These are phyloP conservation scores for Diorhabda sublineata DNA, from an alignment of 1,140 invertebrate genomes.

Conservation along the genomic window DNA sequence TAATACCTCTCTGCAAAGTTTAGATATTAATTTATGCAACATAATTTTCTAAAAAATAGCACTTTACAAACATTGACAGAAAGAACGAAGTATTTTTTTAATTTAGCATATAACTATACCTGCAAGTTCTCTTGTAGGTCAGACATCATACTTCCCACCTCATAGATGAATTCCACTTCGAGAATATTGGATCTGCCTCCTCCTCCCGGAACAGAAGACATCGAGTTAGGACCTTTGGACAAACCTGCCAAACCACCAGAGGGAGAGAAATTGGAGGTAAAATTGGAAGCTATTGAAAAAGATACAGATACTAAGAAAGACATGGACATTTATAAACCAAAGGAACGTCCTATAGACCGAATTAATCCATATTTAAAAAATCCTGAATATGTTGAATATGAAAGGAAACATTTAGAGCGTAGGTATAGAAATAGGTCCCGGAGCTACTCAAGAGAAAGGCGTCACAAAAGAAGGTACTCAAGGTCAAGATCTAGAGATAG, in stretches of 20 bases:
- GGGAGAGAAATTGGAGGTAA: conserved; percentile 9
- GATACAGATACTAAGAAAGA: conserved; percentile 13
- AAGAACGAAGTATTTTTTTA: conserved; percentile 13
- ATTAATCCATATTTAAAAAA: conserved; percentile 40
- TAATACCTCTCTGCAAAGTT: conserved; percentile 13
- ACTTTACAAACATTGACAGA: conserved; percentile 2
- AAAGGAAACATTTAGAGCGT: conserved; percentile 32
- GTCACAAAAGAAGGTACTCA: conserved; percentile 24
- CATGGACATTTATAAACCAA: background rate
- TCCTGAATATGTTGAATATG: conserved; percentile 36
- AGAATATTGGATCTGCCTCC: conserved; percentile 43
- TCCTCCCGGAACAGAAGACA: conserved; percentile 40
- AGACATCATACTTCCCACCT: conserved; percentile 33
- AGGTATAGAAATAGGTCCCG: conserved; percentile 28
- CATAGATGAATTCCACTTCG: conserved; percentile 40
- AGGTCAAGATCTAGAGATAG: conserved; percentile 29
- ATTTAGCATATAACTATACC: conserved; percentile 37
- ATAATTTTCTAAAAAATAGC: background rate
- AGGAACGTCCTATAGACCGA: conserved; percentile 26
- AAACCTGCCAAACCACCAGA: conserved; percentile 22
- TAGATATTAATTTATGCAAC: background rate
- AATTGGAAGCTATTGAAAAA: conserved; percentile 10
- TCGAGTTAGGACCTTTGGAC: background rate
- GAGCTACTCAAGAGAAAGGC: conserved; percentile 37
- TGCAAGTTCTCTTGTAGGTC: conserved; percentile 48